Percentiles rank a stretch among this genome's conserved stretches.
Conservation (phyloP, 2,113 vertebrate genomes). For the Dinomys branickii region DNA sequence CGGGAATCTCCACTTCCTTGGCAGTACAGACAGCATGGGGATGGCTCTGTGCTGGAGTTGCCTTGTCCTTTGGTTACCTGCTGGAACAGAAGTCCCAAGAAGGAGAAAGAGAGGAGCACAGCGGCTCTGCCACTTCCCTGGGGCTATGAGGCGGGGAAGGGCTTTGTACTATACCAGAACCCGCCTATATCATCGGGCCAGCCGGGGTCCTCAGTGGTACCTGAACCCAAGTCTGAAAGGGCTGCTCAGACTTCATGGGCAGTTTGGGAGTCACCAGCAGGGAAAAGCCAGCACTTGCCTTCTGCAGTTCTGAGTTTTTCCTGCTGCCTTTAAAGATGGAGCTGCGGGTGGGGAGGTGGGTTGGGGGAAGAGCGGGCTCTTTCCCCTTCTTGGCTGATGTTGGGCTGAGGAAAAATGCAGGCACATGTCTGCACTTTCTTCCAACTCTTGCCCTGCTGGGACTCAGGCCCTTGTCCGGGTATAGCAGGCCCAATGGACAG, state of each 20-base stretch:
- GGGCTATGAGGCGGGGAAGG: background rate
- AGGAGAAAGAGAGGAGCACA: background rate
- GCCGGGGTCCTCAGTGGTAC: background rate
- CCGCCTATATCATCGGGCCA: background rate
- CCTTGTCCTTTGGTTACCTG: background rate
- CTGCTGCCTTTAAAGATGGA: background rate
- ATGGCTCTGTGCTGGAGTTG: background rate
- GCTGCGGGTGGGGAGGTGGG: background rate
- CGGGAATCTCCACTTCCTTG: background rate
- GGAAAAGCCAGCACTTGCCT: background rate
- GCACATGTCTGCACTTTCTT: background rate
- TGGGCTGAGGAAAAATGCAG: background rate
- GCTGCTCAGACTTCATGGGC: background rate
- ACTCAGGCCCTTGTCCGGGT: background rate
- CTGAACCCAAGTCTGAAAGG: background rate
- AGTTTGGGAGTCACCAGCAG: background rate
- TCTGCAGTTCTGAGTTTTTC: background rate
- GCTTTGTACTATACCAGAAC: no score
- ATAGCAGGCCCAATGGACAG: background rate
- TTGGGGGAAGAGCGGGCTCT: background rate
- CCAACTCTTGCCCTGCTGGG: background rate
- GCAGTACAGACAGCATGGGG: background rate
- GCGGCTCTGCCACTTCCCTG: background rate
- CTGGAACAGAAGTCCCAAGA: background rate
- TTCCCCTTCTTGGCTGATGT: background rate